Evolutionary conservation across 2,113 vertebrate genomes (phyloP).

Genomic region (Vimba vimba): DNA sequence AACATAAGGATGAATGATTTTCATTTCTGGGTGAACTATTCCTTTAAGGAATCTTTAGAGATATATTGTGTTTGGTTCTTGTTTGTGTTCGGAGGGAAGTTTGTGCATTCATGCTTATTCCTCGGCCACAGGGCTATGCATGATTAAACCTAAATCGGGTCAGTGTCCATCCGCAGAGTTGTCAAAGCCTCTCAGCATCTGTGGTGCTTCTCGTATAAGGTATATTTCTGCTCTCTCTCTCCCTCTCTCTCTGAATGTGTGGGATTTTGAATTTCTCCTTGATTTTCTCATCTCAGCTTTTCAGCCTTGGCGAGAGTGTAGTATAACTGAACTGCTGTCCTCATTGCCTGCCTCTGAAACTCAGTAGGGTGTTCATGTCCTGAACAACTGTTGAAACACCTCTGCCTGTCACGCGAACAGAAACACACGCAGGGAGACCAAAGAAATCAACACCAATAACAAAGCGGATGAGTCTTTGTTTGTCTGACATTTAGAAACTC

Average conservation of each 20-base stretch:
- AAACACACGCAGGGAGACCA: background rate
- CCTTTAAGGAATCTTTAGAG: background rate
- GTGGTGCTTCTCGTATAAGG: background rate
- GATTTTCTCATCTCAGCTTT: background rate
- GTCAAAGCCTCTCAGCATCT: constrained; percentile 36
- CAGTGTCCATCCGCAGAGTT: constrained; percentile 27
- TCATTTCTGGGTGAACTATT: background rate
- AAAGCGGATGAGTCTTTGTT: background rate
- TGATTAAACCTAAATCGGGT: constrained; percentile 30
- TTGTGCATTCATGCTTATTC: background rate
- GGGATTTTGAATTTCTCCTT: background rate
- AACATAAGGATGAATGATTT: background rate
- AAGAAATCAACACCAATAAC: background rate
- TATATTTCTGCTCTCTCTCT: constrained; percentile 1
- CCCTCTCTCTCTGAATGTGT: constrained; percentile 8
- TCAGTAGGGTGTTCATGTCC: constrained; percentile 19
- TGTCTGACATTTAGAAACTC: constrained; percentile 2
- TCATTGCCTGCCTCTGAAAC: background rate
- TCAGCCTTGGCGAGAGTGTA: background rate
- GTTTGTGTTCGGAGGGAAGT: background rate
- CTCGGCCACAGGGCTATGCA: background rate
- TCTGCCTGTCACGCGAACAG: background rate
- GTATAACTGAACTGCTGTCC: constrained; percentile 18
- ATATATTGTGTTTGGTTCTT: constrained; percentile 6
- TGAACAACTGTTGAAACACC: constrained; percentile 9